Evolutionary conservation across 2,797 vertebrate genomes (phyloP), one percentile per base, ranked within the genome.

Genomic region (Urosaurus nigricauda): DNA sequence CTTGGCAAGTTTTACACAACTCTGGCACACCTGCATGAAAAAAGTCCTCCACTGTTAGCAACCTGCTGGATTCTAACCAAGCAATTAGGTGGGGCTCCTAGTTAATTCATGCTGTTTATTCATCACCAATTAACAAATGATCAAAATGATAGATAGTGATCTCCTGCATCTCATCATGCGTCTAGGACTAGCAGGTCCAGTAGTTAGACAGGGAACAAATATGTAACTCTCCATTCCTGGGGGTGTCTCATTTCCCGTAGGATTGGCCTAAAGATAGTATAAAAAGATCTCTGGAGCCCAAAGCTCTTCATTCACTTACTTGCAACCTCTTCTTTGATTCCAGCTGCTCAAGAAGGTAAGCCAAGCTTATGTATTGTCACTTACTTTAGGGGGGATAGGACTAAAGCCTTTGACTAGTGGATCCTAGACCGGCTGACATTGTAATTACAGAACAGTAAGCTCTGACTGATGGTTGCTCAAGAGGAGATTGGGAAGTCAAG

Each of bases 171-270:
- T 82, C 51, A 83, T 90, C 87, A 93, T 79, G 32, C 26, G 37
- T 21, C 58, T 24, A 1, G 1, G 56, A 68, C 56, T 40, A 87
- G 93, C 89, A 91, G 43, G 19, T 90, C 77, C 88, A 87, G 85
- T 11, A 89, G 40, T 79, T 4, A 17, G 8, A 78, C 47, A 71
- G 17, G 2, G 32, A 87, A 56, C 68, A 74, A 93, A 91, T 91
- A 90, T 75, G 92, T 63, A 83, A 86, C 47, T 88, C 92, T 84
- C 70, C 89, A 94, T 95, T 94, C 93, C 92, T 94, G 17, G 83
- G 88, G 80, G 89, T 93, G 90, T 92, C 92, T 94, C 95, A 95
- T 88, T 90, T 95, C 94, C 93, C 88, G 37, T 71, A 0, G 51
- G 82, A 75, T 58, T 94, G 81, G 19, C 0, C 14, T 0, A 0